Percentiles rank a stretch among this genome's conserved stretches.
Conservation (phyloP, 2,888 invertebrate species). For the Pyrrhia umbra region DNA sequence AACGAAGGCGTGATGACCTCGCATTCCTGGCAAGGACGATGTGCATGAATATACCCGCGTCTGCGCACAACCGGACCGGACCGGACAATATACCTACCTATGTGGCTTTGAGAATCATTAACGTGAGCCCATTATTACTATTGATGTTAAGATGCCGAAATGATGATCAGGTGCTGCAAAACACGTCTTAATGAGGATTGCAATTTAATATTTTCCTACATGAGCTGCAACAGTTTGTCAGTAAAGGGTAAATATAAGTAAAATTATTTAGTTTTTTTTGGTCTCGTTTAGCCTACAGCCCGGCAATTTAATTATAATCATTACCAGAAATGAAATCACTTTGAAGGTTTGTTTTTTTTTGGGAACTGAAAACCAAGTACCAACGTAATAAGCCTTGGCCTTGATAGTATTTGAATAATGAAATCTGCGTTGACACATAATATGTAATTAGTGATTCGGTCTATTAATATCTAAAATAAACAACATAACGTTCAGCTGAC, state of each 20-base stretch:
- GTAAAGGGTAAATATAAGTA: constrained; percentile 10
- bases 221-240: constrained; percentile 15
- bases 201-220: constrained; percentile 43
- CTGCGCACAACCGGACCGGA: constrained; percentile 58
- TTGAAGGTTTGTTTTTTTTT: constrained; percentile 1
- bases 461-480: constrained; percentile 69
- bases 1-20: constrained; percentile 86
- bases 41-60: constrained; percentile 71
- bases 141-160: constrained; percentile 56
- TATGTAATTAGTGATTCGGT: constrained; percentile 63
- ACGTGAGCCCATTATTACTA: constrained; percentile 56
- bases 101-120: constrained; percentile 62
- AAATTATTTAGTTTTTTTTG: not conserved
- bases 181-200: constrained; percentile 51
- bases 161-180: constrained; percentile 48
- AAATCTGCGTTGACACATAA: constrained; percentile 65
- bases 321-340: not conserved
- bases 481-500: constrained; percentile 70
- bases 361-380: constrained; percentile 28
- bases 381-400: constrained; percentile 53
- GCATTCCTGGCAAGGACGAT: constrained; percentile 90
- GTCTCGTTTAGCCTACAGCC: constrained; percentile 6
- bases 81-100: constrained; percentile 56
- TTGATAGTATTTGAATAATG: constrained; percentile 57
- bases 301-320: not conserved